Evolutionary conservation across 2,113 vertebrate species (phyloP).

Genomic region (Meriones unguiculatus): DNA sequence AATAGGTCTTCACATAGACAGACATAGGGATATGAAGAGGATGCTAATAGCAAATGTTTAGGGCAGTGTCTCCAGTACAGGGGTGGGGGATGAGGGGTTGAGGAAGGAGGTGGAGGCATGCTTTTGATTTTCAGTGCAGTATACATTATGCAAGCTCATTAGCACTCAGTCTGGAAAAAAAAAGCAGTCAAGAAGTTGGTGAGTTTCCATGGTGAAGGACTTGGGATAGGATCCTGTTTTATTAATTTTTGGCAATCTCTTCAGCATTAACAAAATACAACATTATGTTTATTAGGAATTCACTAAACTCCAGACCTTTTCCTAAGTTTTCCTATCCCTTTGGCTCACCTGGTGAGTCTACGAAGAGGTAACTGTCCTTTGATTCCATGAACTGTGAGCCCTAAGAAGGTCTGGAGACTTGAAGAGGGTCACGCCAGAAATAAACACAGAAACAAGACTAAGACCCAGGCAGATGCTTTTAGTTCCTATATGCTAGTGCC

Average conservation of each 20-base stretch:
- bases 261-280: slow-evolving; percentile 16
- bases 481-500: background rate
- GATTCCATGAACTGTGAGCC: slow-evolving; percentile 4
- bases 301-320: background rate
- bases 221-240: background rate
- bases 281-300: background rate
- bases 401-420: background rate
- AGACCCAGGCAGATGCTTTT: background rate
- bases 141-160: slow-evolving; percentile 61
- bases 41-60: background rate
- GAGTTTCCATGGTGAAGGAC: slow-evolving; percentile 1
- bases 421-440: background rate
- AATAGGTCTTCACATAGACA: slow-evolving; percentile 60
- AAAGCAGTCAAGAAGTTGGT: background rate
- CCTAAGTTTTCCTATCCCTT: slow-evolving; percentile 15
- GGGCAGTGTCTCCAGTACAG: background rate
- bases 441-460: background rate
- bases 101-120: background rate
- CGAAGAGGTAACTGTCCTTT: slow-evolving; percentile 3
- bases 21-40: slow-evolving; percentile 45
- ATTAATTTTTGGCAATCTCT: slow-evolving; percentile 34
- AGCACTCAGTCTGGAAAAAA: background rate
- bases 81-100: background rate
- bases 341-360: background rate
- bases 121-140: slow-evolving; percentile 56